Base-by-base conservation (phyloP, 2,888 invertebrate species). In the Acrocyrtus sp. region DNA sequence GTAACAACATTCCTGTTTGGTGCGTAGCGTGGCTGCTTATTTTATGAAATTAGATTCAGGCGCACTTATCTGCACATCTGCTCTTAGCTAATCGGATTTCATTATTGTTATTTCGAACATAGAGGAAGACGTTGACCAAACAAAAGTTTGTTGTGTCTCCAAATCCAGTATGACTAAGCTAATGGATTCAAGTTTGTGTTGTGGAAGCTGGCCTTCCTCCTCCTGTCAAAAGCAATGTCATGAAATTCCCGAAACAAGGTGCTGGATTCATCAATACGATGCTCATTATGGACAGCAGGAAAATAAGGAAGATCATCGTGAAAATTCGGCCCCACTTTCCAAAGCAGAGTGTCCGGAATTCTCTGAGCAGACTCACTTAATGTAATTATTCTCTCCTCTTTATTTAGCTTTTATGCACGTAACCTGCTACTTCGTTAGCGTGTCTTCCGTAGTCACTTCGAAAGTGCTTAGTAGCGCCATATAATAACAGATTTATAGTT, bases 141-240 rank as follows among this genome's bases (percentile, higher is more conserved):
- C 66, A 3, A 72, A 73, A 47, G 77, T 78, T 72, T 74, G 73
- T 70, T 81, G 79, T 57, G 72, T 81, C 56, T 72, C 80, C 27
- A 81, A 81, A 73, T 66, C 74, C 54, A 53, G 72, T 61, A 65
- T 79, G 70, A 75, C 72, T 57, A 69, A 76, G 73, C 66, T 79
- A 75, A 80, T 75, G 79, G 72, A 73, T 66, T 63, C 76, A 12
- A 66, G 58, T 26, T 51, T 70, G 51, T 69, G 26, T 12, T 41
- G 48, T 47, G 60, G 60, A 51, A 41, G n/a, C 19, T 50, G 15
- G 5, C 47, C n/a, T 17, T 12, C 8, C 56, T 10, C 19, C 48
- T 57, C 48, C 58, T 69, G 61, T 62, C 69, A 61, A 19, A 69
- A 54, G 48, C 69, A 69, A 60, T 62, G 70, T 45, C 50, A 50